These are phyloP conservation scores for Typhlichthys subterraneus DNA, from an alignment of 2,797 vertebrate genomes.

Conservation along the genomic window DNA sequence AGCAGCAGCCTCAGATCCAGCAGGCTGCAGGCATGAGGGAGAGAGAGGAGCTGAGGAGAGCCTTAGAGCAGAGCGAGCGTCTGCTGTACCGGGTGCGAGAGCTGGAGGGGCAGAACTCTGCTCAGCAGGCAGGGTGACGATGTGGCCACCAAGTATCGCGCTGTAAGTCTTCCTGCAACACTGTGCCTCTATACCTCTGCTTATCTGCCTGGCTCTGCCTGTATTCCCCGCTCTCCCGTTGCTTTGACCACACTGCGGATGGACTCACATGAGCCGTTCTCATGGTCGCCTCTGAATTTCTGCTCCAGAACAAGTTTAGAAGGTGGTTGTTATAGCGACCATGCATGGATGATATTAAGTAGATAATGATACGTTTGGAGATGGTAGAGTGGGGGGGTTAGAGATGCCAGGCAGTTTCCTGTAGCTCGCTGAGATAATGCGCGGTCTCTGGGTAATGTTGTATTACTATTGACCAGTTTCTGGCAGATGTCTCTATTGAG, in stretches of 20 bases:
- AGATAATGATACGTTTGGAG: slow-evolving; percentile 59
- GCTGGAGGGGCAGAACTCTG: slow-evolving; percentile 67
- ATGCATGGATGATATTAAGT: slow-evolving; percentile 50
- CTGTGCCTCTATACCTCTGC: neutral
- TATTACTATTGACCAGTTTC: slow-evolving; percentile 57
- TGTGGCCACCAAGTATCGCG: slow-evolving; percentile 53
- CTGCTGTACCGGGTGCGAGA: slow-evolving; percentile 65
- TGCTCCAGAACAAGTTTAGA: slow-evolving; percentile 57
- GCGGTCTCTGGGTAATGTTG: slow-evolving; percentile 44
- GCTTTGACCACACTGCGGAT: slow-evolving; percentile 29
- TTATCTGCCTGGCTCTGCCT: slow-evolving; percentile 1
- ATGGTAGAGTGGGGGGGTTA: slow-evolving; percentile 19
- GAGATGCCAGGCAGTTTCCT: slow-evolving; percentile 32
- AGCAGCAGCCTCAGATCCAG: slow-evolving; percentile 44
- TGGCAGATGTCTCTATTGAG: slow-evolving; percentile 51
- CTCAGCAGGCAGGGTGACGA: slow-evolving; percentile 69
- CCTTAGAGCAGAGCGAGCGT: slow-evolving; percentile 67
- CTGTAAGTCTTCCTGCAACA: slow-evolving; percentile 63
- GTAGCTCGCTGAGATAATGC: slow-evolving; percentile 42
- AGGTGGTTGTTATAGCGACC: slow-evolving; percentile 51
- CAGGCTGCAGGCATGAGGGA: slow-evolving; percentile 70
- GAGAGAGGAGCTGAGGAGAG: slow-evolving; percentile 76
- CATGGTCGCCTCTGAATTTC: slow-evolving; percentile 45
- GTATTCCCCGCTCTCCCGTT: slow-evolving; percentile 19
- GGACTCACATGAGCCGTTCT: slow-evolving; percentile 19